Evolutionary conservation across 2,113 vertebrate species (phyloP).

Genomic region (Numida meleagris): DNA sequence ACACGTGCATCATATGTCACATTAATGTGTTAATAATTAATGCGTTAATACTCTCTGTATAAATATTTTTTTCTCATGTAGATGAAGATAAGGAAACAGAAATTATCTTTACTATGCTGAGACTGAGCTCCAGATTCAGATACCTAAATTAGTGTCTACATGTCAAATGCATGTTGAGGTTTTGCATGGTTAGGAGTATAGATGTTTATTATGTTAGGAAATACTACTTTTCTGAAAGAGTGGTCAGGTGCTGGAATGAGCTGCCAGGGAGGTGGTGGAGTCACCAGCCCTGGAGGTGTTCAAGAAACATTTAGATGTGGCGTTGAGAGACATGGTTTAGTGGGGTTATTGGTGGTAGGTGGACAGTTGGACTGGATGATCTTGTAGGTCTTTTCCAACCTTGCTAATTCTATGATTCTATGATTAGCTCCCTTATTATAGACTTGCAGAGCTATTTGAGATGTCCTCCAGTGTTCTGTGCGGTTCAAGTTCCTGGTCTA

Average conservation of each 20-base stretch:
- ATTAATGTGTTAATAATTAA: not conserved
- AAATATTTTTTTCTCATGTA: accelerated
- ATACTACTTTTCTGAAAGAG: too few relatives aligned
- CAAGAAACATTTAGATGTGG: too few relatives aligned
- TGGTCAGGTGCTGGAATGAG: too few relatives aligned
- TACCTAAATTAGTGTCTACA: not conserved
- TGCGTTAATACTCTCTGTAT: accelerated
- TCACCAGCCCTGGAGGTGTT: too few relatives aligned
- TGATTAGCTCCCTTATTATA: not conserved
- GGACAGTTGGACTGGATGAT: too few relatives aligned
- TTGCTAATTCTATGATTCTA: too few relatives aligned
- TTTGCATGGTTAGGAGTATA: not conserved
- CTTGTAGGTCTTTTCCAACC: too few relatives aligned
- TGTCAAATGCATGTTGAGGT: accelerated
- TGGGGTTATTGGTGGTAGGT: too few relatives aligned
- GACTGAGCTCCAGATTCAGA: not conserved
- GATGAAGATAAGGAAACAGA: not conserved
- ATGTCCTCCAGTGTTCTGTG: too few relatives aligned
- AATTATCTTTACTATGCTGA: accelerated
- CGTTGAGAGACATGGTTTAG: too few relatives aligned
- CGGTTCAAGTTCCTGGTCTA: not conserved
- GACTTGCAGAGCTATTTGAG: accelerated
- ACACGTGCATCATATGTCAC: accelerated
- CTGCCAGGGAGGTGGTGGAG: too few relatives aligned
- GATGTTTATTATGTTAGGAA: too few relatives aligned